Conservation (phyloP, 2,888 invertebrate genomes). For the Aethes cnicana region DNA sequence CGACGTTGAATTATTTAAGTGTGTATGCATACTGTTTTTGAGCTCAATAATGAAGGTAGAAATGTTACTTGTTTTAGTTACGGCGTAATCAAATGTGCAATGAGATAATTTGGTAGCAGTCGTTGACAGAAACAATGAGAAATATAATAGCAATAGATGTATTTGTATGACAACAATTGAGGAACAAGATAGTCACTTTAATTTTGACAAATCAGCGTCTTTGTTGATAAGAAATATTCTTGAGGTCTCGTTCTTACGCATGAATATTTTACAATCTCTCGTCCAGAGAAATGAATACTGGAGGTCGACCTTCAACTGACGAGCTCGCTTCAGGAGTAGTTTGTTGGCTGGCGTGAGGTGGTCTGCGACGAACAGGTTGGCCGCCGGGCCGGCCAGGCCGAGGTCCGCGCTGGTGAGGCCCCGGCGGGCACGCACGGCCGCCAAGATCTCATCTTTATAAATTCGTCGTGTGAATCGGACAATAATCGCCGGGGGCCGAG, state of each 20-base stretch:
- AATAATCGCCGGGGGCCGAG: background rate
- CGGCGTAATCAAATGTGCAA: too few relatives aligned
- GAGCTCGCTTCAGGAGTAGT: constrained; percentile 1
- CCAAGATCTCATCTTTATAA: background rate
- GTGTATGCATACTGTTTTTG: too few relatives aligned
- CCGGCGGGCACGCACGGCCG: constrained; percentile 1
- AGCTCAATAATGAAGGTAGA: too few relatives aligned
- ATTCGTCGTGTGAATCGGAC: background rate
- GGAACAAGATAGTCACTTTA: constrained; percentile 1
- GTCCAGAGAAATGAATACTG: background rate
- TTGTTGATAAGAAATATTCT: background rate
- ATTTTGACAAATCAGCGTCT: background rate
- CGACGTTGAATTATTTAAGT: too few relatives aligned
- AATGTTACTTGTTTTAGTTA: too few relatives aligned
- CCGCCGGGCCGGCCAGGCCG: background rate
- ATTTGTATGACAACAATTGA: background rate
- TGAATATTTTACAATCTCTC: background rate
- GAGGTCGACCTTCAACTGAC: background rate
- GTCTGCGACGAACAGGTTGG: background rate
- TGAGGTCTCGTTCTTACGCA: background rate
- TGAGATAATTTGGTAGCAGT: too few relatives aligned
- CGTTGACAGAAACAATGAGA: too few relatives aligned
- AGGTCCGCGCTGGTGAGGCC: constrained; percentile 2
- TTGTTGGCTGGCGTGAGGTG: background rate
- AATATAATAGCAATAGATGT: background rate